Evolutionary conservation across 2,888 invertebrate species (phyloP).

Genomic region (Dynastes hyllus): DNA sequence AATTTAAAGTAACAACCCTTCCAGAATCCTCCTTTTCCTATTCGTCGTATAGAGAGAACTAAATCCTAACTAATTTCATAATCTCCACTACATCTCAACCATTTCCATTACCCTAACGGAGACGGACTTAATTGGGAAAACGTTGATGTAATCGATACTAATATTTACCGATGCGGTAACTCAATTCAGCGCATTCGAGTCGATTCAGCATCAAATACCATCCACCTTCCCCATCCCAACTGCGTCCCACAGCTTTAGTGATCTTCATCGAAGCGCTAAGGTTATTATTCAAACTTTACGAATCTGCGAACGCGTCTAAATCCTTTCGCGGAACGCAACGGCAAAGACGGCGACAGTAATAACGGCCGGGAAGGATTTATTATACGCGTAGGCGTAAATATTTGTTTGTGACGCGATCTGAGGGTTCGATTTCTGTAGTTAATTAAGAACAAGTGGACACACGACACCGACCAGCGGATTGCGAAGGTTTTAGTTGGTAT

Average conservation of each 20-base stretch:
- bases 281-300: conserved; percentile 34
- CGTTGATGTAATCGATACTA: conserved; percentile 33
- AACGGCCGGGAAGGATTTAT: conserved; percentile 25
- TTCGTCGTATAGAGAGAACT: too few relatives aligned
- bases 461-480: background rate
- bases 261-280: background rate
- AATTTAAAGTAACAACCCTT: too few relatives aligned
- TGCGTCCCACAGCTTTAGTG: background rate
- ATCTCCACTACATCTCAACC: too few relatives aligned
- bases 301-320: conserved; percentile 35
- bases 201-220: conserved; percentile 19
- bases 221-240: background rate
- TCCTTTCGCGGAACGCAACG: conserved; percentile 9
- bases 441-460: background rate
- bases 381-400: conserved; percentile 19
- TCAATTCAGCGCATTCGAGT: background rate
- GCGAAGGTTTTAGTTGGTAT: conserved; percentile 1
- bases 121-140: conserved; percentile 1
- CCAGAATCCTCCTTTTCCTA: too few relatives aligned
- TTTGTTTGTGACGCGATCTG: conserved; percentile 22
- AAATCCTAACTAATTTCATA: too few relatives aligned
- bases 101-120: too few relatives aligned
- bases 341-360: background rate
- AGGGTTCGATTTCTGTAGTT: conserved; percentile 7
- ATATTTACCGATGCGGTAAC: conserved; percentile 29